Evolutionary conservation across 2,797 vertebrate species (phyloP).

Genomic region (Chrysocyon brachyurus): DNA sequence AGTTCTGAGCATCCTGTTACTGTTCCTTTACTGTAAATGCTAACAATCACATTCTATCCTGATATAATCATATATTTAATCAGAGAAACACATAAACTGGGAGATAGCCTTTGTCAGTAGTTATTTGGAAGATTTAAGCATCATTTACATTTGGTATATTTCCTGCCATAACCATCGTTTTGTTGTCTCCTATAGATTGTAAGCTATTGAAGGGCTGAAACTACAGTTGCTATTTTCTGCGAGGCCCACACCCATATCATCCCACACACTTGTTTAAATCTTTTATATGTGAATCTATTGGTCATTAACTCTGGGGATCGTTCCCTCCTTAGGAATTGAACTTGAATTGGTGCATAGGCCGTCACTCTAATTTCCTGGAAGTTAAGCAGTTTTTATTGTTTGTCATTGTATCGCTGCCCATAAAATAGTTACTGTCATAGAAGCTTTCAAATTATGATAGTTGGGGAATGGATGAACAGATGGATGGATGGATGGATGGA

Average conservation of each 20-base stretch:
- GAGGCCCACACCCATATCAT: background rate
- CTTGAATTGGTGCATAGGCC: background rate
- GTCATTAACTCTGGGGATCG: background rate
- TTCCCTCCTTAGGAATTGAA: background rate
- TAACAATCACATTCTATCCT: background rate
- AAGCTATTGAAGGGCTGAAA: background rate
- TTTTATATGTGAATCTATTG: background rate
- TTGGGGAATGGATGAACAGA: background rate
- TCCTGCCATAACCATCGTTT: background rate
- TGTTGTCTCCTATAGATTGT: background rate
- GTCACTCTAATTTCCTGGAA: background rate
- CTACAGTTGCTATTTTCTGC: background rate
- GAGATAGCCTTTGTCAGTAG: background rate
- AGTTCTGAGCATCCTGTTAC: background rate
- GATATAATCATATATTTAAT: background rate
- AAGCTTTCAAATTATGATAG: background rate
- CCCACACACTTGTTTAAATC: background rate
- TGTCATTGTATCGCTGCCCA: background rate
- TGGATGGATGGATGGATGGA: background rate
- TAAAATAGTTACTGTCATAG: background rate
- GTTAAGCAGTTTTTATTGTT: background rate
- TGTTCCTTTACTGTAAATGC: slow-evolving; percentile 19
- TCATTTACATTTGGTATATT: background rate
- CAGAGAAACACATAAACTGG: background rate
- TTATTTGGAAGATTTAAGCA: background rate